These are phyloP conservation scores for Hyla sarda DNA, from an alignment of 2,113 vertebrate species.

Conservation along the genomic window DNA sequence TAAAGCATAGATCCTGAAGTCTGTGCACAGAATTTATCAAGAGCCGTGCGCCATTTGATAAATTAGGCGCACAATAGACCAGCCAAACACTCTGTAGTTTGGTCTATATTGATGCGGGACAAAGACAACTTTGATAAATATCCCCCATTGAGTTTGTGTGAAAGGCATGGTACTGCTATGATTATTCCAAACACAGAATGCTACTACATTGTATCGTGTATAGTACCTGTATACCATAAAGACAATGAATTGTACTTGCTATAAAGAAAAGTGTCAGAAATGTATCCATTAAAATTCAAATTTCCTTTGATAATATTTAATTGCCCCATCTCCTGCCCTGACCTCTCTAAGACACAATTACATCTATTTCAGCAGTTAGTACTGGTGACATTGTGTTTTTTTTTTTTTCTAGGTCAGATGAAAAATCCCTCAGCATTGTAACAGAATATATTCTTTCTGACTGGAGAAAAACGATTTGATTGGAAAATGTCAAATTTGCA, in stretches of 20 bases:
- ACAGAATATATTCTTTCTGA: slow-evolving; percentile 67
- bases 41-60: too few species aligned
- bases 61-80: too few species aligned
- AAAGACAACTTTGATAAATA: too few species aligned
- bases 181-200: too few species aligned
- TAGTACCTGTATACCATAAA: neutral
- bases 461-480: slow-evolving; percentile 67
- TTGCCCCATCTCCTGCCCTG: neutral
- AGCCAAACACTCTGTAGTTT: too few species aligned
- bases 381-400: neutral
- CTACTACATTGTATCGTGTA: too few species aligned
- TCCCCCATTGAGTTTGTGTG: too few species aligned
- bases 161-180: too few species aligned
- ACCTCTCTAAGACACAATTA: neutral
- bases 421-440: slow-evolving; percentile 63
- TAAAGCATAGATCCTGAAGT: too few species aligned
- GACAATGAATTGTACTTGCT: neutral
- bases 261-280: neutral
- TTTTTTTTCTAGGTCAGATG: slow-evolving; percentile 2
- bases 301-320: neutral
- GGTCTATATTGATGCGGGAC: too few species aligned
- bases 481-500: slow-evolving; percentile 74
- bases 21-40: too few species aligned
- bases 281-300: neutral
- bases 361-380: neutral